Evolutionary conservation across 2,888 invertebrate species (phyloP).

Genomic region (Uloborus plumipes): DNA sequence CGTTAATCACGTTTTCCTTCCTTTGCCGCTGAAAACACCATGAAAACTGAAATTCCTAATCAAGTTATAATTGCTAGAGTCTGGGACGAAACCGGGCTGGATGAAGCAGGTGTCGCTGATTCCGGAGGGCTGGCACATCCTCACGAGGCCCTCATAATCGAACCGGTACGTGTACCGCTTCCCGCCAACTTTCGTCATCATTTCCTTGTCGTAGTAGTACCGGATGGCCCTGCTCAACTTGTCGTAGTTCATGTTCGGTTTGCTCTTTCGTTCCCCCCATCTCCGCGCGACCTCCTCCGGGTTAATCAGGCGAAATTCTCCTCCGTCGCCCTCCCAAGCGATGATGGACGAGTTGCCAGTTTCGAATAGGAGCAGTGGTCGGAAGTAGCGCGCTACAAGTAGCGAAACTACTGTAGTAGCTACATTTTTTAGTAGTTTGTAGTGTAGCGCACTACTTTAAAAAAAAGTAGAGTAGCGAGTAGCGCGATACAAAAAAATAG

Average conservation of each 20-base stretch:
- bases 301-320: slow-evolving; percentile 94
- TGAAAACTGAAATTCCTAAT: slow-evolving; percentile 4
- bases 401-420: too few relatives aligned
- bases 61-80: neutral
- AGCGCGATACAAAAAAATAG: too few relatives aligned
- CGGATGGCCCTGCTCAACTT: slow-evolving; percentile 96
- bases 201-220: slow-evolving; percentile 99
- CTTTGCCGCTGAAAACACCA: too few relatives aligned
- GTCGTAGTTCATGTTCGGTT: slow-evolving; percentile 99
- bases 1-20: too few relatives aligned
- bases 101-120: slow-evolving; percentile 27
- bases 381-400: too few relatives aligned
- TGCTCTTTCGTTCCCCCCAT: slow-evolving; percentile 98
- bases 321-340: slow-evolving; percentile 95
- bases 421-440: too few relatives aligned
- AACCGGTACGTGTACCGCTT: slow-evolving; percentile 98
- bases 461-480: too few relatives aligned
- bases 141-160: slow-evolving; percentile 75
- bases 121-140: slow-evolving; percentile 62
- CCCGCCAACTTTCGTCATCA: slow-evolving; percentile 99
- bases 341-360: slow-evolving; percentile 88
- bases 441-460: too few relatives aligned
- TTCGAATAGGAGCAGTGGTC: slow-evolving; percentile 92
- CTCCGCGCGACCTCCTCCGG: slow-evolving; percentile 98
- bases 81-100: slow-evolving; percentile 7